Evolutionary conservation across 2,888 invertebrate genomes (phyloP).

Genomic region (Athalia cordata): DNA sequence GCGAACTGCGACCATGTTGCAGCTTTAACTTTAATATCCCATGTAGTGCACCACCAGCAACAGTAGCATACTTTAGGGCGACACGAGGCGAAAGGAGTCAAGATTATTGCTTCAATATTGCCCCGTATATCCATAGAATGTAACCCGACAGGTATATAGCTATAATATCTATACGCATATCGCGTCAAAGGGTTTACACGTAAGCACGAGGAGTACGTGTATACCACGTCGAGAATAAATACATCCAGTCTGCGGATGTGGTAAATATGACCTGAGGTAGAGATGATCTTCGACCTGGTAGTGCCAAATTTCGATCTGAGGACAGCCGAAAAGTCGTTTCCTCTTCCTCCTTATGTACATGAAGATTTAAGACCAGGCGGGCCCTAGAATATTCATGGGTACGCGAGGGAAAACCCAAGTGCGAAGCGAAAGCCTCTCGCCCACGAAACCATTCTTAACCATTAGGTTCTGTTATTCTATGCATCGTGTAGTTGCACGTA

Average conservation of each 20-base stretch:
- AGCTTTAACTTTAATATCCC: slow-evolving; percentile 36
- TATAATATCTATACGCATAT: too few relatives aligned
- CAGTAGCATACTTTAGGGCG: not conserved
- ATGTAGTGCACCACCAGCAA: slow-evolving; percentile 13
- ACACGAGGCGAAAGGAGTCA: slow-evolving; percentile 53
- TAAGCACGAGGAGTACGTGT: too few relatives aligned
- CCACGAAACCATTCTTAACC: slow-evolving; percentile 40
- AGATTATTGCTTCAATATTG: slow-evolving; percentile 72
- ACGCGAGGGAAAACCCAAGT: slow-evolving; percentile 41
- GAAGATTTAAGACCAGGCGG: slow-evolving; percentile 35
- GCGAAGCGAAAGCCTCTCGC: slow-evolving; percentile 37
- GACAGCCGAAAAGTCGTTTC: slow-evolving; percentile 35
- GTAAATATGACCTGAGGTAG: not conserved
- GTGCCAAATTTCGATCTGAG: slow-evolving; percentile 24
- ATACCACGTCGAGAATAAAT: not conserved
- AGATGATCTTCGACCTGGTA: slow-evolving; percentile 23
- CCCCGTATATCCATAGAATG: slow-evolving; percentile 62
- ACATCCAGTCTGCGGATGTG: too few relatives aligned
- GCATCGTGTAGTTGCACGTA: slow-evolving; percentile 53
- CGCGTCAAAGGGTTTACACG: too few relatives aligned
- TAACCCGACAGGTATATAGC: too few relatives aligned
- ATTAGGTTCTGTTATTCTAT: slow-evolving; percentile 56
- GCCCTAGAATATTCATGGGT: slow-evolving; percentile 41
- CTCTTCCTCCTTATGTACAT: slow-evolving; percentile 8
- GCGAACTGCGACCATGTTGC: not conserved